Percentiles rank a stretch among this genome's conserved stretches.
These are phyloP conservation scores for Bradypus variegatus DNA, from an alignment of 2,797 vertebrate genomes.

Conservation along the genomic window DNA sequence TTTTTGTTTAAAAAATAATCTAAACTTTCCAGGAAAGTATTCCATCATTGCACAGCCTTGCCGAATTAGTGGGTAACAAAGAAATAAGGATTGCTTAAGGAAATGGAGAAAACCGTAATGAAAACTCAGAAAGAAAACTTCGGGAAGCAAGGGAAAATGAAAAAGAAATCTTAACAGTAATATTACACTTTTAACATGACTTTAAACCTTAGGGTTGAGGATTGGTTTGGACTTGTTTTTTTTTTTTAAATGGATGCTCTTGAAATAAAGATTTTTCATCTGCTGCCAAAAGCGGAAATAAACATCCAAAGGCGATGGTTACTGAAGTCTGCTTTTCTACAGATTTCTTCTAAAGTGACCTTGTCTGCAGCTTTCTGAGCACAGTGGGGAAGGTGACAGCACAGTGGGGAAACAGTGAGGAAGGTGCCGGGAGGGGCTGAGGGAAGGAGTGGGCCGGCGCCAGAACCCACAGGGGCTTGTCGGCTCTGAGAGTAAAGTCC, in stretches of 20 bases:
- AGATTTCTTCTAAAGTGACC: constrained; percentile 25
- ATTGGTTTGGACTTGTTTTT: neutral
- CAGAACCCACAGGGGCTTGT: neutral
- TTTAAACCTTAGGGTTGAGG: constrained; percentile 1
- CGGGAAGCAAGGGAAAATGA: neutral
- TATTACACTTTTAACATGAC: constrained; percentile 31
- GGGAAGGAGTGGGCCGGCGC: neutral
- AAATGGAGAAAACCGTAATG: constrained; percentile 42
- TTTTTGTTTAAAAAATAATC: constrained; percentile 39
- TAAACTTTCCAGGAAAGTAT: constrained; percentile 40
- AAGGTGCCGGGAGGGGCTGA: neutral
- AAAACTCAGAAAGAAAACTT: constrained; percentile 27
- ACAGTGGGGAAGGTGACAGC: neutral
- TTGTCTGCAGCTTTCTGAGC: neutral
- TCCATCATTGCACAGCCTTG: constrained; percentile 46
- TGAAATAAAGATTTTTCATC: constrained; percentile 44
- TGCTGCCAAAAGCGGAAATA: constrained; percentile 63
- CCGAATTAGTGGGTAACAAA: constrained; percentile 32
- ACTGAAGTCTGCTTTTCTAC: constrained; percentile 28
- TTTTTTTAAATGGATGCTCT: constrained; percentile 11
- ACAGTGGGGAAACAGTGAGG: neutral
- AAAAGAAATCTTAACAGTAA: constrained; percentile 30
- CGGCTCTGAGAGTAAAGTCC: neutral
- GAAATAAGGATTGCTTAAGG: constrained; percentile 37
- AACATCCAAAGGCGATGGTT: constrained; percentile 57